phyloP scores from a whole-genome alignment of 92 coral and sea anemone genomes.

The Nematostella vectensis region DNA sequence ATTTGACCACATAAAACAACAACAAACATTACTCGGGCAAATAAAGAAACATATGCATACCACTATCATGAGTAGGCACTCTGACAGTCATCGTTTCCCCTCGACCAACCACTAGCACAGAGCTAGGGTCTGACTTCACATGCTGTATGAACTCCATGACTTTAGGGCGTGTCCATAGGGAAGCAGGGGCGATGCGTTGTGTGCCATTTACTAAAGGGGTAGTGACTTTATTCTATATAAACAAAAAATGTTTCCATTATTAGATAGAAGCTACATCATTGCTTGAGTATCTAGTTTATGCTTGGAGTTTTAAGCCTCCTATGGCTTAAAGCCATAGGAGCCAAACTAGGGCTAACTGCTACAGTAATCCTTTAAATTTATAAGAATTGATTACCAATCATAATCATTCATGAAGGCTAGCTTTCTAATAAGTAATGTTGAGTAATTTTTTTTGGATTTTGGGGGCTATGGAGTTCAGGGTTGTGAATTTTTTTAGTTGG shows the following conservation, averaged over 20 bases:
- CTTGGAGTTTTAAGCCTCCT: not conserved
- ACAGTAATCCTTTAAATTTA: too few species aligned
- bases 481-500: too few species aligned
- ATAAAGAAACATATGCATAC: conserved; percentile 26
- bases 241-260: too few species aligned
- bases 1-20: too few species aligned
- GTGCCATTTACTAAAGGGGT: conserved; percentile 53
- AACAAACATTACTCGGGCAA: too few species aligned
- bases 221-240: conserved; percentile 1
- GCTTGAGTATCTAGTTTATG: not conserved
- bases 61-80: conserved; percentile 99
- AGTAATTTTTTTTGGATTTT: too few species aligned
- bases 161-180: conserved; percentile 97
- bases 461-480: too few species aligned
- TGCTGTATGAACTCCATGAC: conserved; percentile 98
- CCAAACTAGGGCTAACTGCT: too few species aligned
- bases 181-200: conserved; percentile 85
- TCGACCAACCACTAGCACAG: conserved; percentile 97
- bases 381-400: too few species aligned
- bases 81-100: conserved; percentile 99
- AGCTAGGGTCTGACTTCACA: conserved; percentile 94
- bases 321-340: too few species aligned
- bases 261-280: conserved; percentile 7
- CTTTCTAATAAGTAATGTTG: too few species aligned
- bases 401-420: too few species aligned